These are phyloP conservation scores for Mus spretus DNA, from an alignment of 2,797 vertebrate genomes.

Conservation along the genomic window DNA sequence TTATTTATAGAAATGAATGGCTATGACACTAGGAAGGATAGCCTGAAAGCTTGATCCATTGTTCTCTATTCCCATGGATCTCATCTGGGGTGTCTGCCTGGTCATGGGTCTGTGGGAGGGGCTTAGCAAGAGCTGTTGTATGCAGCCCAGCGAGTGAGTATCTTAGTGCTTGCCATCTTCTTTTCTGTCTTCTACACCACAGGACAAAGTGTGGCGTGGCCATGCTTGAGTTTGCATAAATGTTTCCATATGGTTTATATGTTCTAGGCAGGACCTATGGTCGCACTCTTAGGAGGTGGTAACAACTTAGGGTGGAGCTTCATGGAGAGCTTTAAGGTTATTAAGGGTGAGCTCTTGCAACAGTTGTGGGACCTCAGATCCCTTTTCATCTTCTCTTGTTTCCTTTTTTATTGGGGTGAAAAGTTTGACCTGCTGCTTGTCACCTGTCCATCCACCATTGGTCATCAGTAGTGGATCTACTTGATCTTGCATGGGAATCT, in stretches of 20 bases:
- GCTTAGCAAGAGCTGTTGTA: accelerated
- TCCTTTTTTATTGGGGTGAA: neutral
- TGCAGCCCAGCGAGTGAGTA: accelerated
- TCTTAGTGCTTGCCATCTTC: neutral
- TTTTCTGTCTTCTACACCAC: neutral
- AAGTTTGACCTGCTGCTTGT: neutral
- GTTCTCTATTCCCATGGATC: neutral
- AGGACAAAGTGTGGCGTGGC: neutral
- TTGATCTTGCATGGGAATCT: neutral
- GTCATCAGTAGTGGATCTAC: neutral
- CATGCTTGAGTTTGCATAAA: neutral
- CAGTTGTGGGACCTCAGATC: neutral
- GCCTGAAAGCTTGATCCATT: neutral
- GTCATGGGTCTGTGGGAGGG: neutral
- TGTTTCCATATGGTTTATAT: too few relatives aligned
- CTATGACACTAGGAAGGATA: neutral
- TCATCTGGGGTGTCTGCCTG: accelerated
- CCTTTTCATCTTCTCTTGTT: neutral
- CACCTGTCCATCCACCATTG: too few relatives aligned
- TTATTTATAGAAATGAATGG: neutral
- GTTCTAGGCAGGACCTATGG: too few relatives aligned
- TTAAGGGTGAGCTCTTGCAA: neutral
- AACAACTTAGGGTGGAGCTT: neutral
- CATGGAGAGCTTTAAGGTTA: too few relatives aligned
- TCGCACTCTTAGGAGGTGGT: neutral